phyloP scores from a whole-genome alignment of 2,113 vertebrate genomes.

The Scomber colias region DNA sequence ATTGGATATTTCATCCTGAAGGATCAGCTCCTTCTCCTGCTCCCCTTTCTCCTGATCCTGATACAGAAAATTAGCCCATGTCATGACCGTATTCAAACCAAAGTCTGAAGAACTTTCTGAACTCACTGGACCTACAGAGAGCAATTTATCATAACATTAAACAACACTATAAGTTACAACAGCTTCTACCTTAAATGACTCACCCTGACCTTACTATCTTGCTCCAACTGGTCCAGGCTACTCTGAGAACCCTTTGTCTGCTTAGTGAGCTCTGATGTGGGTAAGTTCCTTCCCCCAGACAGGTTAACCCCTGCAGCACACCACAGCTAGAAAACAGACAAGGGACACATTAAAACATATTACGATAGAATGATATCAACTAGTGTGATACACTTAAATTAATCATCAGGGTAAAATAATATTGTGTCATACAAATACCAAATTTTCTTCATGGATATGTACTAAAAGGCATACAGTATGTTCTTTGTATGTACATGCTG shows the following conservation, averaged over 20 bases:
- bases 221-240: constrained; percentile 82
- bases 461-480: neutral
- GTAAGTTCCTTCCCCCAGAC: constrained; percentile 83
- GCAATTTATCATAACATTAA: neutral
- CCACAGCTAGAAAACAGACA: constrained; percentile 88
- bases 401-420: neutral
- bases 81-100: neutral
- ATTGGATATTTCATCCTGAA: constrained; percentile 88
- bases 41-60: constrained; percentile 87
- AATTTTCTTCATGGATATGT: neutral
- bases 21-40: constrained; percentile 87
- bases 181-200: neutral
- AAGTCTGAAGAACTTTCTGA: neutral
- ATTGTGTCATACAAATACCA: neutral
- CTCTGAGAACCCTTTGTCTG: constrained; percentile 87
- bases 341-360: neutral
- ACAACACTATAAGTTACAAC: neutral
- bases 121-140: neutral
- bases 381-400: neutral
- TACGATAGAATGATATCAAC: no score
- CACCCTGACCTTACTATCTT: constrained; percentile 70
- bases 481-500: neutral
- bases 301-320: constrained; percentile 96
- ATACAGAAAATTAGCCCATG: neutral
- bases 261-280: constrained; percentile 75